Evolutionary conservation across 2,888 invertebrate genomes (phyloP).

Genomic region (Caenorhabditis panamensis): DNA sequence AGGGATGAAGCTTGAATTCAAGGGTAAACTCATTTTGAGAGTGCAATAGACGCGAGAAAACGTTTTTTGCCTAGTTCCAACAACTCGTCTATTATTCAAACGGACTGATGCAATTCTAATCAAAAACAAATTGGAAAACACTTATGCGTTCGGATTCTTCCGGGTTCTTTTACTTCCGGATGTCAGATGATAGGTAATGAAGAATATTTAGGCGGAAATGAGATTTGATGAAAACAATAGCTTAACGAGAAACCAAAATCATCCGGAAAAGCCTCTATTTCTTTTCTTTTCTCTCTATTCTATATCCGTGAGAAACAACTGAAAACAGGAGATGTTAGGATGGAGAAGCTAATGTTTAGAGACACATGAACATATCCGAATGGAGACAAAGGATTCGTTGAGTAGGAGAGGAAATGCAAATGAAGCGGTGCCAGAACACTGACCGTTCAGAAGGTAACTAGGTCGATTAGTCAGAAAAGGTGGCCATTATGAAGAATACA

Average conservation of each 20-base stretch:
- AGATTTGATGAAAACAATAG: constrained; percentile 10
- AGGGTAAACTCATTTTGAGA: not conserved
- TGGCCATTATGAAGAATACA: constrained; percentile 29
- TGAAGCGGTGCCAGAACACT: constrained; percentile 8
- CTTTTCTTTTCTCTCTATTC: not conserved
- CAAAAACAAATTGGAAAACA: not conserved
- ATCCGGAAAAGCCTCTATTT: constrained; percentile 7
- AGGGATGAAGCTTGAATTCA: not conserved
- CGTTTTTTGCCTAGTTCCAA: not conserved
- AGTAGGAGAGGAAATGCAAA: constrained; percentile 4
- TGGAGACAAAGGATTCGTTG: constrained; percentile 18
- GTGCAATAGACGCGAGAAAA: not conserved
- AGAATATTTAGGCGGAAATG: not conserved
- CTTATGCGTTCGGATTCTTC: no score
- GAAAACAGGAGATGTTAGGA: constrained; percentile 11
- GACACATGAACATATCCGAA: constrained; percentile 4
- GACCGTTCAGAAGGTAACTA: constrained; percentile 39
- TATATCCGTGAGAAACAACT: constrained; percentile 50
- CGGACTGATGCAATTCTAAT: not conserved
- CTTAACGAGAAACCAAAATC: constrained; percentile 5
- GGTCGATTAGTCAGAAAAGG: constrained; percentile 57
- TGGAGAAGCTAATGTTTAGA: not conserved
- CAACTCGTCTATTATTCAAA: not conserved
- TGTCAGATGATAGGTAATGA: not conserved
- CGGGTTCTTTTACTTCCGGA: not conserved